Evolutionary conservation across 2,797 vertebrate species (phyloP), one percentile per base, ranked within the genome.

Genomic region (Falco berigora): DNA sequence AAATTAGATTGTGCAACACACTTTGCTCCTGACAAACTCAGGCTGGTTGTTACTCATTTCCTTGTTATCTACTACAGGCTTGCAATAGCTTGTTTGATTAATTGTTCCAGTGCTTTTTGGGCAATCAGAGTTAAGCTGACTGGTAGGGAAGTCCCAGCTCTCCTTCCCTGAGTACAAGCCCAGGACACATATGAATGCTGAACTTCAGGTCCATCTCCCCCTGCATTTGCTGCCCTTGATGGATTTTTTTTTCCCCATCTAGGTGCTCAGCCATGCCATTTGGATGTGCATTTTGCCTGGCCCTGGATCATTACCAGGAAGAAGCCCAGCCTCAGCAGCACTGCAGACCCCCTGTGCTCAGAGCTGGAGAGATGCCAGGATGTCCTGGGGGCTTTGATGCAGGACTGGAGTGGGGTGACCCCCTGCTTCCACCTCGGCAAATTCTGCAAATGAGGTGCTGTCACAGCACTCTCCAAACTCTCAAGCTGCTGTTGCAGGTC

Each of bases 351-450:
- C 42, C 62, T 10, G 58, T 52, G 76, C 91, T 55, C 76, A 18
- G 17, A 19, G 40, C 53, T 22, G 28, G 46, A 30, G 59, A 64
- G 28, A 10, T 66, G 52, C 44, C 9, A 8, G 64, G 42, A 23
- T 10, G 46, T 21, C n/a, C 34, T 38, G 38, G 25, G 42, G 50
- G 21, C 32, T 47, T 12, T 9, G 22, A 13, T 25, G 12, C 7
- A 32, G n/a, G 64, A 11, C 21, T 46, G 2, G 1, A 10, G 30
- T 7, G 42, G 6, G 14, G 20, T 30, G 52, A 36, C 5, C 8
- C 30, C 21, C 6, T 1, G 1, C 16, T 53, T 24, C 19, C 16
- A 14, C 64, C n/a, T 12, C 0, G 12, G 18, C 61, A 61, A 40
- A 32, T 32, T 25, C n/a, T 49, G 81, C 53, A 61, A 22, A 36